Evolutionary conservation across 23 tunicate genomes (phyloP), one percentile per base, ranked within the genome.

Genomic region (Halocynthia aurantium): DNA sequence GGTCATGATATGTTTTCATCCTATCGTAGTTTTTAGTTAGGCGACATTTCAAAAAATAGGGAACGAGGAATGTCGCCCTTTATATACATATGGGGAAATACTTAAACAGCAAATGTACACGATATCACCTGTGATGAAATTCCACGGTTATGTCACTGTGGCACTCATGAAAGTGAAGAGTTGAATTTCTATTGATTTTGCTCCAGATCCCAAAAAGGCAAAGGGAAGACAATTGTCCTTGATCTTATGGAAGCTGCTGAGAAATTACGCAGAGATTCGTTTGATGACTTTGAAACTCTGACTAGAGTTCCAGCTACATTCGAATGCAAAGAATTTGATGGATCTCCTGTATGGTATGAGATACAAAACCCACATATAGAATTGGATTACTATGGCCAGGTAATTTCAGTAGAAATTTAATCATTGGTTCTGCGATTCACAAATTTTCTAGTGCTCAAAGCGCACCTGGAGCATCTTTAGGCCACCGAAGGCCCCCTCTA

Each of bases 381-480:
- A 65, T 9, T 65, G 22, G 70, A 65, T 65, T 65, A 65, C 70
- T 65, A 20, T 15, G 70, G 70, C 49, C 22, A 65, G 70, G 70
- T 65, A 58, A 13, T 4, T 13, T n/a, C 15, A n/a, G 63, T 1
- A 15, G 17, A 58, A 13, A n/a, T 58, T n/a, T 5, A 58, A 1
- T 58, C 15, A 1, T 58, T 58, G 1, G 44, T 31, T 31, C 44
- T 31, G 44, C 44, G 44, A 31, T 31, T 0, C 44, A 1, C 44
- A 31, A 31, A 31, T 31, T 31, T 31, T 31, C 44, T 31, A 31
- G 44, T 1, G 44, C 44, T 31, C 44, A 31, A 31, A 31, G n/a
- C 44, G 44, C 44, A 0, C 1, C 44, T 31, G 44, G 44, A 31
- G 44, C 44, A 31, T 31, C 44, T 31, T 31, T 31, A 31, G 44